These are phyloP conservation scores for Philereme vetulata DNA, from an alignment of 2,888 invertebrate species.

Conservation along the genomic window DNA sequence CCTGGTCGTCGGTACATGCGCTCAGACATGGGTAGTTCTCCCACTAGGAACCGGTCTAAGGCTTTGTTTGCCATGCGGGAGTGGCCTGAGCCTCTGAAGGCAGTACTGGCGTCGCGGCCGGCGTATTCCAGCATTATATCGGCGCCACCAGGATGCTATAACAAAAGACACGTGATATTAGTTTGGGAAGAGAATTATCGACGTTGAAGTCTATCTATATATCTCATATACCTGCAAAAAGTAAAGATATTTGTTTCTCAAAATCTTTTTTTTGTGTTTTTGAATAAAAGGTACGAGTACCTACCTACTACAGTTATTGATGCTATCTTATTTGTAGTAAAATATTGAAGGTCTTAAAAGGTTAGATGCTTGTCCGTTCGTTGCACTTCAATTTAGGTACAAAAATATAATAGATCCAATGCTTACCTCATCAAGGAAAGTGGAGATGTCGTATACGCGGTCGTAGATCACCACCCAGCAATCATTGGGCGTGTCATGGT, in stretches of 20 bases:
- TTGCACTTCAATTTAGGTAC: too few relatives aligned
- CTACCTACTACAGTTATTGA: too few relatives aligned
- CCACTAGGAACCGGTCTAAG: slow-evolving; percentile 89
- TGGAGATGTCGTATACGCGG: slow-evolving; percentile 92
- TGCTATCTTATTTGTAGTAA: too few relatives aligned
- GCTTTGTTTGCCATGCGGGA: slow-evolving; percentile 85
- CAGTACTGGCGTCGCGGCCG: slow-evolving; percentile 92
- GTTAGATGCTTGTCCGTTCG: too few relatives aligned
- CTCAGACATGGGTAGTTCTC: slow-evolving; percentile 89
- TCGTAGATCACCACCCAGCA: slow-evolving; percentile 96
- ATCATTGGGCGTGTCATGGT: slow-evolving; percentile 88
- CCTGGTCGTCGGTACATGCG: slow-evolving; percentile 87
- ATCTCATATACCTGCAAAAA: too few relatives aligned
- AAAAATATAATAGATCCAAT: slow-evolving; percentile 20
- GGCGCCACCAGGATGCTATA: slow-evolving; percentile 92
- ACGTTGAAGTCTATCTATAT: too few relatives aligned
- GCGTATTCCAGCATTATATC: slow-evolving; percentile 93
- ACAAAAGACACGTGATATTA: slow-evolving; percentile 45
- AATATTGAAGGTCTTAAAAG: too few relatives aligned
- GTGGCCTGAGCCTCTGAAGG: slow-evolving; percentile 92
- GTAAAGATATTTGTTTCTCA: too few relatives aligned
- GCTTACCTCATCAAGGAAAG: slow-evolving; percentile 87
- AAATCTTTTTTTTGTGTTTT: too few relatives aligned
- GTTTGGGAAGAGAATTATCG: background rate
- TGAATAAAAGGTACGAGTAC: too few relatives aligned